Evolutionary conservation across 2,888 invertebrate species (phyloP).

Genomic region (Mesorhabditis spiculigera): DNA sequence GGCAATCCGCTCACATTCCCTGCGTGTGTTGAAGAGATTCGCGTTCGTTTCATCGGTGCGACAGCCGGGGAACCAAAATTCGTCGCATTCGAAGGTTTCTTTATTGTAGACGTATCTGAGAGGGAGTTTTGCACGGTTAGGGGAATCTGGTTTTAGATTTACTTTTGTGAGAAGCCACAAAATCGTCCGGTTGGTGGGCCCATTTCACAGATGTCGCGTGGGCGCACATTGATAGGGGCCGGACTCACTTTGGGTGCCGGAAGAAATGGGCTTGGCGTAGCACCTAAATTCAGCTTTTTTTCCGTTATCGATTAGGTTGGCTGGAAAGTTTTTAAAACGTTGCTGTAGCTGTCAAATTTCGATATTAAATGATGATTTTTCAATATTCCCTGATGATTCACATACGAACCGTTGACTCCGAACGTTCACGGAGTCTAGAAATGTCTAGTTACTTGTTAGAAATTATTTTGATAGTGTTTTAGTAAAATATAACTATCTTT

Average conservation of each 20-base stretch:
- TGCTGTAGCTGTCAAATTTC: no score
- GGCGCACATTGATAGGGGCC: neutral
- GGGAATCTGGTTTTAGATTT: constrained; percentile 34
- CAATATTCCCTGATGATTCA: no score
- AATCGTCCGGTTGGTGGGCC: constrained; percentile 52
- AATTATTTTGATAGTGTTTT: no score
- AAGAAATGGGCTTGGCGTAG: neutral
- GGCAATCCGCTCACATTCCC: constrained; percentile 41
- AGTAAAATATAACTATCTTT: no score
- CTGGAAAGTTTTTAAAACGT: no score
- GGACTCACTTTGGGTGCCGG: neutral
- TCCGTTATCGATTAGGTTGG: no score
- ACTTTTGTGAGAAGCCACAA: constrained; percentile 53
- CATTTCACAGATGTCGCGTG: constrained; percentile 43
- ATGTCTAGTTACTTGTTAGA: no score
- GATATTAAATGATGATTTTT: no score
- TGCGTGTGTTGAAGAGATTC: constrained; percentile 47
- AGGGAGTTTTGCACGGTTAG: neutral
- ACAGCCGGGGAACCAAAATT: constrained; percentile 56
- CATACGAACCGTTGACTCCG: no score
- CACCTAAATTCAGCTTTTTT: no score
- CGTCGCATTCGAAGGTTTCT: constrained; percentile 53
- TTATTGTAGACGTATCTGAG: constrained; percentile 4
- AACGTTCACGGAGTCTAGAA: no score
- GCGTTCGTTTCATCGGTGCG: constrained; percentile 50